Evolutionary conservation across 1,140 invertebrate species (phyloP), one percentile per base, ranked within the genome.

Genomic region (Drosophila rhopaloa): DNA sequence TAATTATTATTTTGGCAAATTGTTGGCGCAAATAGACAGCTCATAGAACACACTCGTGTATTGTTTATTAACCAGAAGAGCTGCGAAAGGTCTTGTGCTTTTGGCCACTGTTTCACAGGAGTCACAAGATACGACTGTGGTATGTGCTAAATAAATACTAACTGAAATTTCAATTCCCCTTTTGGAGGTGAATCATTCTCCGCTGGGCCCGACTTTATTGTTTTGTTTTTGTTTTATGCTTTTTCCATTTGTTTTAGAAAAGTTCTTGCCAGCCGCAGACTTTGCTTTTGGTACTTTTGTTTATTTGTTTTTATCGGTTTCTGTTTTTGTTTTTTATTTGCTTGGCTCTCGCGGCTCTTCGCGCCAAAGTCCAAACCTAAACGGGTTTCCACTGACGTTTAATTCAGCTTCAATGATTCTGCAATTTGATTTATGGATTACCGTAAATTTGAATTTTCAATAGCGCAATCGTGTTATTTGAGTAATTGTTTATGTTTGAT

Each of bases 81-180:
- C 50, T 70, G 63, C 41, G 48, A 57, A 70, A 41, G 57, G 16
- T 48, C 63, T 70, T 70, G 32, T 27, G 48, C 48, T 50, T 8
- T 65, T 43, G 14, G 24, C 43, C 44, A 29, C 38, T 48, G 53
- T 66, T 72, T 77, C 48, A 66, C 24, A 24, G 24, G 47, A 85
- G 81, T 85, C 81, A 85, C 81, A 84, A 84, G 81, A 85, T 65
- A 58, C 47, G 50, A 8, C 40, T 70, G 40, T 41, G 55, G 47
- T 55, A 51, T 81, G 56, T 67, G 70, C 53, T 60, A 80, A 80
- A 71, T 51, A 83, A 84, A 84, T 67, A 81, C 53, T 32, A 63
- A 50, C 47, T 71, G 50, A 81, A 85, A 79, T 86, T 86, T 86
- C 77, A 74, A 79, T 79, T 79, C 74, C 61, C 60, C 53, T 50